A percentile compares a stretch with the other conserved stretches of the same genome.
phyloP scores from a whole-genome alignment of 2,113 vertebrate genomes.

The Toxotes chatareus region DNA sequence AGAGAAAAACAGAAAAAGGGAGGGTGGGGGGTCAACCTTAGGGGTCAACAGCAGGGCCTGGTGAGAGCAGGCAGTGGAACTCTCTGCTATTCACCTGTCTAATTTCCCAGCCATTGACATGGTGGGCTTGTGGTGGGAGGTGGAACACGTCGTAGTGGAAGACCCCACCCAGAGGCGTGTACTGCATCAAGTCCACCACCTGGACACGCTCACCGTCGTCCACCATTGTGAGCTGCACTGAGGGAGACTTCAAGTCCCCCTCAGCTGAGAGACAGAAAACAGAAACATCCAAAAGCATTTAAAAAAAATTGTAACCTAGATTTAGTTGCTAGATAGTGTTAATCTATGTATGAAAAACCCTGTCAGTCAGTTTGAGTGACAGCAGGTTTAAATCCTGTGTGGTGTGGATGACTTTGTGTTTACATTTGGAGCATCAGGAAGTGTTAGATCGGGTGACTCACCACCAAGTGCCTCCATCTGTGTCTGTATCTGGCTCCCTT shows the following conservation, averaged over 20 bases:
- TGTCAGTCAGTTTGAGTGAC: neutral
- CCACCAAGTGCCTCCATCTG: slow-evolving; percentile 58
- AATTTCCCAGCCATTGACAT: slow-evolving; percentile 86
- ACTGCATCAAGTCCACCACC: slow-evolving; percentile 85
- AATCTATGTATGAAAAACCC: neutral
- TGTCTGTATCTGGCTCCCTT: slow-evolving; percentile 58
- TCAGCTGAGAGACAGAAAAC: slow-evolving; percentile 59
- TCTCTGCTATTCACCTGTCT: slow-evolving; percentile 82
- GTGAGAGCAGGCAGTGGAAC: neutral
- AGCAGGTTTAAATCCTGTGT: neutral
- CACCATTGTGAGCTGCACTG: neutral
- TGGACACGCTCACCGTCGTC: neutral
- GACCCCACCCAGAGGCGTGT: slow-evolving; percentile 87
- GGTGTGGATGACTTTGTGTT: neutral
- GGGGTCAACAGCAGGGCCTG: neutral
- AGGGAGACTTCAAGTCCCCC: neutral
- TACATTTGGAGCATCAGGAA: neutral
- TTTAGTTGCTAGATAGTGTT: neutral
- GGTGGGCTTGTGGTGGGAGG: slow-evolving; percentile 86
- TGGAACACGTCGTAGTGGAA: slow-evolving; percentile 86
- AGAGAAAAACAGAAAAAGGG: neutral
- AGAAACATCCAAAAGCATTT: neutral
- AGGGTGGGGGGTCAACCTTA: neutral
- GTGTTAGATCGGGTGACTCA: slow-evolving; percentile 10
- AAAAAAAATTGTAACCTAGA: neutral